Evolutionary conservation across 2,888 invertebrate genomes (phyloP), one percentile per base, ranked within the genome.

Genomic region (Harpagoxenus sublaevis): DNA sequence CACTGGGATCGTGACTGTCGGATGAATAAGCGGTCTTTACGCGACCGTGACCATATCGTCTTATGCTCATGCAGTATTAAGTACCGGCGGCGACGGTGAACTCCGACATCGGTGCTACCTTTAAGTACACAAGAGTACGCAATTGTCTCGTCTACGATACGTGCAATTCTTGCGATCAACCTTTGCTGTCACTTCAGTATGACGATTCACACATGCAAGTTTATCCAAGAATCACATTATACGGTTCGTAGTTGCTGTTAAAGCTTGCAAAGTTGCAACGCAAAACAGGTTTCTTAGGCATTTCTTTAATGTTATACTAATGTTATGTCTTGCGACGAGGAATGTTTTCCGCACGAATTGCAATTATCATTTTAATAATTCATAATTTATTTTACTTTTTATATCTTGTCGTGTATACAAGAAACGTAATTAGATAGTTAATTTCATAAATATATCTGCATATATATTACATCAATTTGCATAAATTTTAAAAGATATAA

Each of bases 41-140:
- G 78, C n/a, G 78, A 45, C 78, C 78, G n/a, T 78, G 78, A 78
- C 78, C 70, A 78, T 28, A 70, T 68, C n/a, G 70, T 55, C 15
- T 55, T 57, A 70, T 6, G 39, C 55, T 70, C n/a, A 45, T 78
- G n/a, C 15, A 78, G 39, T 70, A 78, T 78, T 78, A 70, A 70
- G 42, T 42, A 68, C 8, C n/a, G 23, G 12, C 31, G 12, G 55
- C 28, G 42, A 68, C n/a, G 12, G 31, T 68, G 53, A 78, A 78
- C 45, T 10, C 31, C 68, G 45, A 70, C 31, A 45, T 45, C 28
- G 8, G 12, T 28, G n/a, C 62, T 31, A 70, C 31, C 28, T 5
- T 65, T 65, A 51, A n/a, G 6, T 42, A 68, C 42, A 28, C 77
- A 31, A 35, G 28, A 78, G 3, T 66, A 62, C 62, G 35, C 74